phyloP scores from a whole-genome alignment of 2,113 vertebrate species.

The Oncorhynchus keta region DNA sequence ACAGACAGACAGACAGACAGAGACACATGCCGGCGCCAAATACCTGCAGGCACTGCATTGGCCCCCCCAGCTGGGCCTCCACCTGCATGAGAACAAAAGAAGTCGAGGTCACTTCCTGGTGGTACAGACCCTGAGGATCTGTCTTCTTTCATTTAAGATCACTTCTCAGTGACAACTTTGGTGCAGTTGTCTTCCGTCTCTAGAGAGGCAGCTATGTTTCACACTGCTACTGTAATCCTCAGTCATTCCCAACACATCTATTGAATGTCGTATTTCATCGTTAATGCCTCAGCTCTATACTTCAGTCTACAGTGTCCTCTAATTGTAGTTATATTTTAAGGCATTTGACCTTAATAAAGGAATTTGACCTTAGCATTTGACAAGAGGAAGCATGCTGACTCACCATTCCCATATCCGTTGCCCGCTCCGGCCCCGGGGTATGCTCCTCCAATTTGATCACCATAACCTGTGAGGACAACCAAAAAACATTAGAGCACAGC shows the following conservation, averaged over 20 bases:
- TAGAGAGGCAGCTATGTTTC: neutral
- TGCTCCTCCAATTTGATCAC: conserved; percentile 42
- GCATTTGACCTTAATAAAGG: neutral
- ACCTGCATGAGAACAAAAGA: conserved; percentile 22
- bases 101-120: neutral
- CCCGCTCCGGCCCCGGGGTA: conserved; percentile 43
- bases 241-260: neutral
- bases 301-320: neutral
- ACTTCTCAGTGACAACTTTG: neutral
- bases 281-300: neutral
- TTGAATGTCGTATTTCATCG: neutral
- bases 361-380: neutral
- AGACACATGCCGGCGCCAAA: neutral
- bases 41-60: conserved; percentile 33
- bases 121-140: neutral
- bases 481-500: neutral
- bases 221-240: neutral
- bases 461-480: conserved; percentile 43
- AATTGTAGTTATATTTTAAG: neutral
- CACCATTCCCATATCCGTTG: conserved; percentile 6
- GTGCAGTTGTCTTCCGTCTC: neutral
- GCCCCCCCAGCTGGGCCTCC: conserved; percentile 15
- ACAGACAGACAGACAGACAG: neutral
- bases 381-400: neutral
- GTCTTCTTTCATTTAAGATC: neutral